phyloP scores from a whole-genome alignment of 2,113 vertebrate genomes.

The Phycodurus eques region DNA sequence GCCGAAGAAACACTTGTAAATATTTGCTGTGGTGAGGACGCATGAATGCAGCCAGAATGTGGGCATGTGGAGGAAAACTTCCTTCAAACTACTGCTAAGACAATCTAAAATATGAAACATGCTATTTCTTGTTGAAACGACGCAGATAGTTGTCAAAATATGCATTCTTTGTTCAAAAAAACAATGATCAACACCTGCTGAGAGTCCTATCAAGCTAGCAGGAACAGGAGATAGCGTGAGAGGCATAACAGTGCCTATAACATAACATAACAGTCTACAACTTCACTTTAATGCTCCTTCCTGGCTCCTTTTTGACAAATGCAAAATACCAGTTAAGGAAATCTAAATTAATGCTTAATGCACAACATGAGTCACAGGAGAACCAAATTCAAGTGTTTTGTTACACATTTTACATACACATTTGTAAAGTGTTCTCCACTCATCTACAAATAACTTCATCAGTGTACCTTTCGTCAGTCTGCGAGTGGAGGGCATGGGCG shows the following conservation, averaged over 20 bases:
- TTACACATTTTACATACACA: too few relatives aligned
- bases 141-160: not conserved
- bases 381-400: too few relatives aligned
- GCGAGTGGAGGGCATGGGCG: too few relatives aligned
- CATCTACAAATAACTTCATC: too few relatives aligned
- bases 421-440: too few relatives aligned
- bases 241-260: too few relatives aligned
- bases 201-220: not conserved
- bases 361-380: too few relatives aligned
- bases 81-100: not conserved
- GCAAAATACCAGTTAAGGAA: too few relatives aligned
- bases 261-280: too few relatives aligned
- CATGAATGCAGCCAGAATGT: slow-evolving; percentile 2
- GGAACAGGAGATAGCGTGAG: not conserved
- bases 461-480: too few relatives aligned
- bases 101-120: not conserved
- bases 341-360: too few relatives aligned
- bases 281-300: not conserved
- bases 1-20: slow-evolving; percentile 22
- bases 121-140: not conserved
- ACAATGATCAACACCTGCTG: not conserved
- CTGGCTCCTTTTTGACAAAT: too few relatives aligned
- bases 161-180: not conserved
- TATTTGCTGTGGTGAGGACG: slow-evolving; percentile 6
- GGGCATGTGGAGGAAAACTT: not conserved